Evolutionary conservation across 2,113 vertebrate species (phyloP), one percentile per base, ranked within the genome.

Genomic region (Nycticebus coucang): DNA sequence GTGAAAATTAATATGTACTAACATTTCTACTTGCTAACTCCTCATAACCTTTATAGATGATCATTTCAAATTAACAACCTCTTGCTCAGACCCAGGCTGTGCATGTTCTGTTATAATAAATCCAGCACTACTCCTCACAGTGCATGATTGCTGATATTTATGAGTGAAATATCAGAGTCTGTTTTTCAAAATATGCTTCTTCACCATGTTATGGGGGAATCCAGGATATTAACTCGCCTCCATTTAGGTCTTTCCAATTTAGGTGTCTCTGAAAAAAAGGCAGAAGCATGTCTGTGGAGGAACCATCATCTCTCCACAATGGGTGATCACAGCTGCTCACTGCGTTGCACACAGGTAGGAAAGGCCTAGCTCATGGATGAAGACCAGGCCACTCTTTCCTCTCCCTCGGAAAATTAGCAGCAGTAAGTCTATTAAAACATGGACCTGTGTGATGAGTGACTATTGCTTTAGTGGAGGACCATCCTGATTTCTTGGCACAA

Each of bases 281-380:
- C 98, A 98, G 19, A 98, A 97, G 72, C 99, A 99, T 93, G 98
- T 99, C 98, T 99, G 99, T 84, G 99, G 99, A 91, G 99, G 99
- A 78, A 98, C 99, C 82, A 98, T 99, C 97, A 97, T 99, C 97
- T 98, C 98, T 37, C 97, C 98, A 33, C 98, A 96, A 89, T 99
- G 99, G 98, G 98, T 99, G 69, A 94, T 99, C 92, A 99, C 99
- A 0, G 99, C 99, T 5, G 99, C 99, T 93, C 99, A 99, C 97
- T 99, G 99, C 62, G 95, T 99, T 83, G 50, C 91, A 19, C 97
- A 97, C 96, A 98, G 98, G 98, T 98, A 98, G 33, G 94, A 33
- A 96, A 72, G 92, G 2, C 55, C 1, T 64, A n/a, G 81, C 19
- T 2, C 2, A 7, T 26, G 45, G 53, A 14, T 28, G 10, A 55